A percentile compares a stretch with the other conserved stretches of the same genome.
These are phyloP conservation scores for Elgonia sp. DNA, from an alignment of 2,888 invertebrate genomes.

Conservation along the genomic window DNA sequence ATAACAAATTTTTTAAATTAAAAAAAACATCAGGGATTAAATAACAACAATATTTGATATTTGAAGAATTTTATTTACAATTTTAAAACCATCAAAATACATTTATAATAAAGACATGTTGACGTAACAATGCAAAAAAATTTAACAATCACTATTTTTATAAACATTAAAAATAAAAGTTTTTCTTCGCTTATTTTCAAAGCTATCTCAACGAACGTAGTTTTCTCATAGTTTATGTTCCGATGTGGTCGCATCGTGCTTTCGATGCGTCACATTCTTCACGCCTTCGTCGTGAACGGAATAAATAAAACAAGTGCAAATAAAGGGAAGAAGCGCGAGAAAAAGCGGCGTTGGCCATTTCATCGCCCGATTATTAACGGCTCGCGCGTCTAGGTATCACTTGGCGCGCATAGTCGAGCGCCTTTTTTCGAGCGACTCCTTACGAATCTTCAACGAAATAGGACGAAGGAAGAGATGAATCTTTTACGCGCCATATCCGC, in stretches of 20 bases:
- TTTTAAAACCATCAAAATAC: no score
- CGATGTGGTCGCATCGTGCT: slow-evolving; percentile 58
- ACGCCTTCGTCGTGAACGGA: slow-evolving; percentile 49
- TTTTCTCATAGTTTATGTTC: slow-evolving; percentile 43
- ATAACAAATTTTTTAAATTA: no score
- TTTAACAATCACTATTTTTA: no score
- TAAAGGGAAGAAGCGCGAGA: slow-evolving; percentile 63
- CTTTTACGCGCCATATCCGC: slow-evolving; percentile 77
- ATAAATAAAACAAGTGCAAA: slow-evolving; percentile 63
- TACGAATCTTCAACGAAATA: slow-evolving; percentile 58
- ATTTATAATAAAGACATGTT: no score
- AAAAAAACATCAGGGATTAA: no score
- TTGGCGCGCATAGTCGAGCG: slow-evolving; percentile 15
- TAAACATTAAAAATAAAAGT: no score
- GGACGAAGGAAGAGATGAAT: slow-evolving; percentile 76
- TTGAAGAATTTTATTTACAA: no score
- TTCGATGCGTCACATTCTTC: slow-evolving; percentile 65
- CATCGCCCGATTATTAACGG: slow-evolving; percentile 71
- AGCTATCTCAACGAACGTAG: slow-evolving; percentile 12
- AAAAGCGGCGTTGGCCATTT: slow-evolving; percentile 57
- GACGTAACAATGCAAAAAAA: no score
- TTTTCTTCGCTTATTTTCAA: no score
- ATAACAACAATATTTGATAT: no score
- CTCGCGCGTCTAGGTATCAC: slow-evolving; percentile 57
- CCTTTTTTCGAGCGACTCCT: slow-evolving; percentile 41